These are phyloP conservation scores for Chaetophractus vellerosus DNA, from an alignment of 2,797 vertebrate species.

Conservation along the genomic window DNA sequence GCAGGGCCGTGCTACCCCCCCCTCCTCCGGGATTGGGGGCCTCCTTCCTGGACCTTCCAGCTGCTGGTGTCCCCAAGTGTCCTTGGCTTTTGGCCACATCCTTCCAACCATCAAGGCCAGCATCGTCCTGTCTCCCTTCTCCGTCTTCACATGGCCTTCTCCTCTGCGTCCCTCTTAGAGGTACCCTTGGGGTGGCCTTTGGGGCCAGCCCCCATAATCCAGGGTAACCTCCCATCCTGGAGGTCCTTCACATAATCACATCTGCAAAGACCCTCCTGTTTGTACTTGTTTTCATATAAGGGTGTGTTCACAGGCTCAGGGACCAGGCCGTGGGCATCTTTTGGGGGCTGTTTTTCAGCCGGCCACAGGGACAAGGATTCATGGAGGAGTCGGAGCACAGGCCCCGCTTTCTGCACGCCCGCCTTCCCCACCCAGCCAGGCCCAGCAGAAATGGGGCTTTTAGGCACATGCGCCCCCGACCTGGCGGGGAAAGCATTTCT, in stretches of 20 bases:
- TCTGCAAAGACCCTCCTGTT: neutral
- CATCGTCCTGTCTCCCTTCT: neutral
- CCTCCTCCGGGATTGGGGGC: accelerated
- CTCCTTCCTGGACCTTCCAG: neutral
- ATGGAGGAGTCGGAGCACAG: neutral
- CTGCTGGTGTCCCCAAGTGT: neutral
- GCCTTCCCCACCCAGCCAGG: neutral
- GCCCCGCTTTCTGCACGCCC: neutral
- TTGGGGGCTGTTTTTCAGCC: neutral
- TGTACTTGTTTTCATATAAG: neutral
- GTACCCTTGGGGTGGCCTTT: neutral
- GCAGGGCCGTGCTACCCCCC: neutral
- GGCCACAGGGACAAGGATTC: neutral
- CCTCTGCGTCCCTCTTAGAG: neutral
- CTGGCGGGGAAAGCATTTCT: neutral
- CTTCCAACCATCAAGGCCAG: neutral
- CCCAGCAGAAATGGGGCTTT: neutral
- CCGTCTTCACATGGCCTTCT: neutral
- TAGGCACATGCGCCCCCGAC: too few relatives aligned
- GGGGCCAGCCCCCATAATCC: neutral
- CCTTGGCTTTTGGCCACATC: neutral
- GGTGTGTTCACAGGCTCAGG: neutral
- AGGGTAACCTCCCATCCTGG: neutral
- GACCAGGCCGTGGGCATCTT: neutral
- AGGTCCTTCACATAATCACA: too few relatives aligned